Conservation (phyloP, 1,140 invertebrate genomes). For the Pseudomyrmex flavicornis region DNA sequence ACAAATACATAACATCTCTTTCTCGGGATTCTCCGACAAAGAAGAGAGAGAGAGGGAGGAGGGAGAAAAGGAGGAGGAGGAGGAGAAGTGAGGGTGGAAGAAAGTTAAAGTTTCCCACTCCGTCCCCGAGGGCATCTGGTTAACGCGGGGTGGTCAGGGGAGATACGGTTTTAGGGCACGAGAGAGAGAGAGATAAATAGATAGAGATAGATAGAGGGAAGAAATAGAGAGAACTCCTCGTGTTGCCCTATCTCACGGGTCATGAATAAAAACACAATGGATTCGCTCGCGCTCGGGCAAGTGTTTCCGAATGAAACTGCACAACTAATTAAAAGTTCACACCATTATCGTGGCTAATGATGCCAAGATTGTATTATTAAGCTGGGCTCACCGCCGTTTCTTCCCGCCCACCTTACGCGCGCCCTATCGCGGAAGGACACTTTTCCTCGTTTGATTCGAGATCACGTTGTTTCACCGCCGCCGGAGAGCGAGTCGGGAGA, state of each 20-base stretch:
- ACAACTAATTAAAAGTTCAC: constrained; percentile 85
- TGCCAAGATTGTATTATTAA: constrained; percentile 85
- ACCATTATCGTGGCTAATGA: constrained; percentile 84
- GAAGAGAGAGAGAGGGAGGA: no score
- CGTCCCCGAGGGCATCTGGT: constrained; percentile 62
- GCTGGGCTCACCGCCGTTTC: constrained; percentile 59
- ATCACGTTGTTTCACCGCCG: neutral
- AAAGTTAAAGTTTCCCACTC: constrained; percentile 74
- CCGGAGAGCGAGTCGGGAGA: constrained; percentile 2
- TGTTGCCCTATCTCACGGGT: constrained; percentile 73
- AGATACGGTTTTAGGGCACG: constrained; percentile 44
- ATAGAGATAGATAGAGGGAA: no score
- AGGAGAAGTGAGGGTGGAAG: constrained; percentile 40
- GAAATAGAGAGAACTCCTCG: constrained; percentile 9
- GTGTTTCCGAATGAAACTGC: constrained; percentile 84
- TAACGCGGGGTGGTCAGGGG: constrained; percentile 45
- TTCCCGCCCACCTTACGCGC: neutral
- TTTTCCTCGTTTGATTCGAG: constrained; percentile 38
- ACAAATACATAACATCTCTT: constrained; percentile 71
- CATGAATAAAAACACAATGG: constrained; percentile 84
- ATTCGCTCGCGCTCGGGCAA: constrained; percentile 76
- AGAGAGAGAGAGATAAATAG: constrained; percentile 64
- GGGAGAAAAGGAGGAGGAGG: no score
- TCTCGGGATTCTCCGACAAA: constrained; percentile 34
- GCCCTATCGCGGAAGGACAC: neutral